Evolutionary conservation across 2,113 vertebrate species (phyloP), one percentile per base, ranked within the genome.

Genomic region (Tretioscincus oriximinensis): DNA sequence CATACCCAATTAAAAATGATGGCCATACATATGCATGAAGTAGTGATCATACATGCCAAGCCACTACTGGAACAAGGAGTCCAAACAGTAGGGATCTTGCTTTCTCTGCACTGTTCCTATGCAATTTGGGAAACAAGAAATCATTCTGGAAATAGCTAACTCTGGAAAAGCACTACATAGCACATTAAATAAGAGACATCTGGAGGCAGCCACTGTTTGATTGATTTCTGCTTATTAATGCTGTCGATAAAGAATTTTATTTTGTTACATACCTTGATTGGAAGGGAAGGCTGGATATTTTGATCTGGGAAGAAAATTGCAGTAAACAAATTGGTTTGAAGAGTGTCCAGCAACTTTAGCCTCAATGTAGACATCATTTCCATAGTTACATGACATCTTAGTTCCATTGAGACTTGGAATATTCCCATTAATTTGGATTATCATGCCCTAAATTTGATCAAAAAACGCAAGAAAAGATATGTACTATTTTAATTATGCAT

Each of bases 381-480:
- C 96, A 4, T 97, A 99, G 93, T 98, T 96, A 79, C 98, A 99
- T 60, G 96, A 94, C 90, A 99, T 97, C n/a, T 92, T 90, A 86
- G 96, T 96, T 80, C 95, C 96, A 0, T 92, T 94, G 88, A 99
- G 93, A 89, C 97, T 96, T 0, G 98, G 98, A 79, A 99, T 95
- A 31, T 96, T 98, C 81, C 98, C 98, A 1, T 97, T 95, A 86
- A 99, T 96, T 91, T 98, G 96, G 81, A 99, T 97, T 79, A 98
- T 97, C 82, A 99, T 95, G 67, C 94, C 92, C 98, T 89, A 41
- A 1, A 77, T 54, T 69, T 75, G 76, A 86, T 28, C 71, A 73
- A 87, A 82, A 89, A 31, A 73, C 26, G 75, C 49, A 78, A 49
- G 76, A 87, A 80, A 81, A 29, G 3, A 3, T 12, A 64, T 76